phyloP scores from a whole-genome alignment of 2,797 vertebrate genomes.

The Tympanoctomys barrerae region DNA sequence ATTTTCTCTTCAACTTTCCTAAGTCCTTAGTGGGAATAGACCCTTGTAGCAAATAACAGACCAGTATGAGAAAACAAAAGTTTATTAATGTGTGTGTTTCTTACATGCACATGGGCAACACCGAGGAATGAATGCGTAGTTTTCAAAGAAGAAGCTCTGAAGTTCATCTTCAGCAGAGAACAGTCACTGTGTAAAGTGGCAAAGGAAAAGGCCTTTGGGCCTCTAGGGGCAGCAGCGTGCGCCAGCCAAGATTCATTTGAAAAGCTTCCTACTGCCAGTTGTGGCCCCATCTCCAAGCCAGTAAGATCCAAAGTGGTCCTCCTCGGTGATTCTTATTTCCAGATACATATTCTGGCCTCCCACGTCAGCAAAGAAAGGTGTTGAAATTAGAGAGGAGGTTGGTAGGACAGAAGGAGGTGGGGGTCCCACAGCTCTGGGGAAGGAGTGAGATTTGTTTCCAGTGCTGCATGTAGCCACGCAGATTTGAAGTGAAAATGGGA shows the following conservation, averaged over 20 bases:
- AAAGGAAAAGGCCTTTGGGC: background rate
- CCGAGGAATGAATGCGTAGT: background rate
- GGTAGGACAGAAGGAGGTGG: background rate
- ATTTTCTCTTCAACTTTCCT: background rate
- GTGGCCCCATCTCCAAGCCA: background rate
- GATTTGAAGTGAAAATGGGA: background rate
- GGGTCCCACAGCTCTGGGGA: background rate
- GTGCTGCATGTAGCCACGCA: background rate
- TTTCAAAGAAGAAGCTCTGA: background rate
- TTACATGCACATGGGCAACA: background rate
- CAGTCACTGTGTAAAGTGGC: background rate
- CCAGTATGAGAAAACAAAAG: background rate
- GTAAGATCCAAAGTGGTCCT: background rate
- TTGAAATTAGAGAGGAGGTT: background rate
- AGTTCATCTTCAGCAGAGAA: background rate
- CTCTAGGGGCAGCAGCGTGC: background rate
- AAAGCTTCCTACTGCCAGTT: background rate
- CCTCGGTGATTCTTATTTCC: background rate
- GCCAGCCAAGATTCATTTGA: background rate
- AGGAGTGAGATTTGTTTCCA: background rate
- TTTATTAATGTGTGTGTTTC: background rate
- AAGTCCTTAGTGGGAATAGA: background rate
- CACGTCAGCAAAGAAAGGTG: background rate
- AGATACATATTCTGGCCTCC: too few relatives aligned
- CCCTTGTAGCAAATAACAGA: too few relatives aligned